A percentile compares a stretch with the other conserved stretches of the same genome.
Evolutionary conservation across 1,140 invertebrate genomes (phyloP).

Genomic region (Drosophila jambulina): DNA sequence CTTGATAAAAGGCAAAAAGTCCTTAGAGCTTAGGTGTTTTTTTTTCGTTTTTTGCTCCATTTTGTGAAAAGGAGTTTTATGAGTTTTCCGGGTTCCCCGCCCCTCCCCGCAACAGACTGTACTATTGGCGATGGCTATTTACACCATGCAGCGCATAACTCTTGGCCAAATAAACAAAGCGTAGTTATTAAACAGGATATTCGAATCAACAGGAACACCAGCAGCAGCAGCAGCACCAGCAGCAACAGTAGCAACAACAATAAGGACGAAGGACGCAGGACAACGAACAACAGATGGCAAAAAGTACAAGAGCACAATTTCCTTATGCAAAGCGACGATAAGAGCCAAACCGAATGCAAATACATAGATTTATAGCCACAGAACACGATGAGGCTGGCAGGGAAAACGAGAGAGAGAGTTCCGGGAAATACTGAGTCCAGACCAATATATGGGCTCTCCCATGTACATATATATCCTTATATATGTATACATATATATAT

Average conservation of each 20-base stretch:
- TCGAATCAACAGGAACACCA: constrained; percentile 69
- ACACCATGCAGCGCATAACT: constrained; percentile 52
- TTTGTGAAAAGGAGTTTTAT: constrained; percentile 32
- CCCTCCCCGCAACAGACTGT: background rate
- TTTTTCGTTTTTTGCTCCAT: background rate
- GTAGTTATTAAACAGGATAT: constrained; percentile 80
- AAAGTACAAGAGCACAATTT: constrained; percentile 74
- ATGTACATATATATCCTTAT: no score
- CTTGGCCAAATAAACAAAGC: constrained; percentile 74
- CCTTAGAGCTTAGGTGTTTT: background rate
- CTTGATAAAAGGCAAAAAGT: background rate
- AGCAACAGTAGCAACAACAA: constrained; percentile 33
- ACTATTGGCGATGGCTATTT: constrained; percentile 25
- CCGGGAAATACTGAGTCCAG: constrained; percentile 11
- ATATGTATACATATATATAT: no score
- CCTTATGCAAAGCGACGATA: constrained; percentile 79
- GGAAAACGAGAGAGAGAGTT: background rate
- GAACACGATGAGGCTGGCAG: constrained; percentile 1
- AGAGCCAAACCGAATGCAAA: constrained; percentile 77
- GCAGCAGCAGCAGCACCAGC: constrained; percentile 21
- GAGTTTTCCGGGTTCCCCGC: constrained; percentile 17
- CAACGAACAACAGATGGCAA: constrained; percentile 66
- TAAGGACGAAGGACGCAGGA: constrained; percentile 35
- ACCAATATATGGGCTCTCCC: constrained; percentile 2
- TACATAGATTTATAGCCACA: constrained; percentile 77